These are phyloP conservation scores for Polypedilum pembai DNA, from an alignment of 1,140 invertebrate species.

Conservation along the genomic window DNA sequence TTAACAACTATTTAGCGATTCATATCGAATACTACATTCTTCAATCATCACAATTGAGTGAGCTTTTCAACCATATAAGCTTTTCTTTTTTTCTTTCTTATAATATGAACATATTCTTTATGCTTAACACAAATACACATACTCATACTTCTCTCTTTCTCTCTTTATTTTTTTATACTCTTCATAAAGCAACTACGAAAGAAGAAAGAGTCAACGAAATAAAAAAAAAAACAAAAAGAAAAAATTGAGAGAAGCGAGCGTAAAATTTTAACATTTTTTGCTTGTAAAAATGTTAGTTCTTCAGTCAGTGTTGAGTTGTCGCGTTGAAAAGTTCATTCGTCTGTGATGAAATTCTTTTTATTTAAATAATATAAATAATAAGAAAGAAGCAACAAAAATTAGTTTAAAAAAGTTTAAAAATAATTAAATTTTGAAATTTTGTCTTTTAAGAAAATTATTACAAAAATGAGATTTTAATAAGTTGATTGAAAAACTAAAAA, in stretches of 20 bases:
- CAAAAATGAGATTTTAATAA: no score
- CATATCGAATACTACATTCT: background rate
- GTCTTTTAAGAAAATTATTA: no score
- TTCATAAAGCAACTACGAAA: background rate
- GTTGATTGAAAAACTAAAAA: background rate
- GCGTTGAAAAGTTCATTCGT: conserved; percentile 16
- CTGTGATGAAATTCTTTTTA: background rate
- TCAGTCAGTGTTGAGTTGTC: conserved; percentile 10
- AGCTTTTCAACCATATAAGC: background rate
- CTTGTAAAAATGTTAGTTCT: background rate
- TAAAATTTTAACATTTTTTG: conserved; percentile 14
- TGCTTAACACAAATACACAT: no score
- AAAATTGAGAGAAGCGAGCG: background rate
- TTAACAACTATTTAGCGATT: background rate
- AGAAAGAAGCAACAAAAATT: background rate
- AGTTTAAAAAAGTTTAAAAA: background rate
- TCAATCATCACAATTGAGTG: conserved; percentile 11
- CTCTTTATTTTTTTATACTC: background rate
- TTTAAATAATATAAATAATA: no score
- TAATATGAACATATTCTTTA: background rate
- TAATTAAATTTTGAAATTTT: no score
- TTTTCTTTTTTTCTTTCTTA: background rate
- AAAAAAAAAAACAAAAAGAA: background rate
- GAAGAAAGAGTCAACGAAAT: background rate
- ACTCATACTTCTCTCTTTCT: background rate